Conservation (phyloP, 2,797 vertebrate genomes). For the Percopsis omiscomaycus region DNA sequence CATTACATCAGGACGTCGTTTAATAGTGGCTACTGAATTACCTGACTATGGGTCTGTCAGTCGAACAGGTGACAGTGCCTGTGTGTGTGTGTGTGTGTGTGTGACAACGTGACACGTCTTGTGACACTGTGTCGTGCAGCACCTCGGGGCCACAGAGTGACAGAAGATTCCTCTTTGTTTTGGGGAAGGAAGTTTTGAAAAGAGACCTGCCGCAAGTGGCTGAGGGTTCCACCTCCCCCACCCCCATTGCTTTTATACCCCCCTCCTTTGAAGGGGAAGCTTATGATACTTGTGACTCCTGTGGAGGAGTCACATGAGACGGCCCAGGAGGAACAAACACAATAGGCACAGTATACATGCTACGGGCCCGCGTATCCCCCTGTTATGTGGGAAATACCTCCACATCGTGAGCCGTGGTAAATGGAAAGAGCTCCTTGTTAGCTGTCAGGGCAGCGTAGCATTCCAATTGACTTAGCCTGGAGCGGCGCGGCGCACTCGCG, state of each 20-base stretch:
- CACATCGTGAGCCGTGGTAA: conserved; percentile 78
- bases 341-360: conserved; percentile 82
- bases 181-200: conserved; percentile 81
- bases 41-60: too few species aligned
- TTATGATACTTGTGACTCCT: conserved; percentile 87
- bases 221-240: conserved; percentile 8
- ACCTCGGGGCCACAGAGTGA: background rate
- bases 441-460: conserved; percentile 21
- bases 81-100: too few species aligned
- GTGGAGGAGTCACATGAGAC: conserved; percentile 89
- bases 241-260: conserved; percentile 19
- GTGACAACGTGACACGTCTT: background rate
- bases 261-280: conserved; percentile 83
- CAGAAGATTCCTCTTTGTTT: conserved; percentile 47
- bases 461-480: conserved; percentile 22
- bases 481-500: conserved; percentile 9
- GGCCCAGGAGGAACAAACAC: conserved; percentile 82
- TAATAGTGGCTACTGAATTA: too few species aligned
- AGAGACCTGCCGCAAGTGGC: conserved; percentile 66
- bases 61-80: too few species aligned
- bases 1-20: too few species aligned
- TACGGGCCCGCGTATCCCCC: conserved; percentile 44
- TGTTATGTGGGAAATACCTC: conserved; percentile 83
- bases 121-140: background rate
- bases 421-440: conserved; percentile 69